Percentiles rank a stretch among this genome's conserved stretches.
These are phyloP conservation scores for Papilio protenor DNA, from an alignment of 2,888 invertebrate genomes.

Conservation along the genomic window DNA sequence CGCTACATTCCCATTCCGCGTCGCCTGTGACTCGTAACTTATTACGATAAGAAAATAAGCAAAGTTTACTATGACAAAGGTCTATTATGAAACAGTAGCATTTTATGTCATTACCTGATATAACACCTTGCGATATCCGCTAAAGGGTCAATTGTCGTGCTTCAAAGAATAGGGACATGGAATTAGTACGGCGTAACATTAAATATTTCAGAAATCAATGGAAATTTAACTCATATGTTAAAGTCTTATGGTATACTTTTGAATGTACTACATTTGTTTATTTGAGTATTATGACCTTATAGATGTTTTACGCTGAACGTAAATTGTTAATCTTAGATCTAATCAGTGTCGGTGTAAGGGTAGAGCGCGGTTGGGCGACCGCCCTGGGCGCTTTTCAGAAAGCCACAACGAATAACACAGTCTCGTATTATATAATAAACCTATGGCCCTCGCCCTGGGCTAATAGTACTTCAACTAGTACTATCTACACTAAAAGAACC, in stretches of 20 bases:
- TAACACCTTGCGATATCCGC: constrained; percentile 20
- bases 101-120: constrained; percentile 14
- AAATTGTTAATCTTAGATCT: not conserved
- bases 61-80: not conserved
- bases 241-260: not conserved
- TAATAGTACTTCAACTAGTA: too few relatives aligned
- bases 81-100: not conserved
- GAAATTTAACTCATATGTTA: not conserved
- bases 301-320: not conserved
- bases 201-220: not conserved
- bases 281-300: not conserved
- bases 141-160: constrained; percentile 9
- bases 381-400: too few relatives aligned
- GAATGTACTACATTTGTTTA: not conserved
- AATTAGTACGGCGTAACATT: constrained; percentile 6
- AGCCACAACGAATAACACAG: too few relatives aligned
- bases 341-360: too few relatives aligned
- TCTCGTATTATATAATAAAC: too few relatives aligned
- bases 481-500: too few relatives aligned
- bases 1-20: not conserved
- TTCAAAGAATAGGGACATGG: constrained; percentile 11
- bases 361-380: too few relatives aligned
- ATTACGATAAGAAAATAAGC: not conserved
- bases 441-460: too few relatives aligned
- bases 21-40: not conserved